Conservation (phyloP, 2,797 vertebrate species). For the Pelodytes ibericus region DNA sequence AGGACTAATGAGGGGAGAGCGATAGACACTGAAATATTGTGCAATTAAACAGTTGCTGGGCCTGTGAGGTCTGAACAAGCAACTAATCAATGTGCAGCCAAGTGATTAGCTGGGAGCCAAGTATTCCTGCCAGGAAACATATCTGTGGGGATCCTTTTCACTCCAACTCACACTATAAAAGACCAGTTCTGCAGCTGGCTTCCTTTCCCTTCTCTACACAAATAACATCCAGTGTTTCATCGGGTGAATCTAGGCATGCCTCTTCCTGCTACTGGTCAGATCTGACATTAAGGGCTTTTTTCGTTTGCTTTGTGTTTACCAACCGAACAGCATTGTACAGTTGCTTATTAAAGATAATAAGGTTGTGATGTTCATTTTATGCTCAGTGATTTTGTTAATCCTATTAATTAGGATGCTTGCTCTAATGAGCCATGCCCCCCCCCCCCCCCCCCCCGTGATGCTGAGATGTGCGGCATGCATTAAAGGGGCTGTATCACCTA, state of each 20-base stretch:
- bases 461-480: too few species aligned
- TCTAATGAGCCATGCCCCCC: too few species aligned
- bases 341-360: too few species aligned
- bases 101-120: constrained; percentile 43
- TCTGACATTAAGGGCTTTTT: background rate
- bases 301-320: background rate
- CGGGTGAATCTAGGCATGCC: background rate
- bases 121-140: constrained; percentile 34
- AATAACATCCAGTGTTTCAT: background rate
- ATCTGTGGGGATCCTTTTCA: constrained; percentile 32
- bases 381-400: too few species aligned
- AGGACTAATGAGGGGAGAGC: constrained; percentile 40
- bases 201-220: background rate
- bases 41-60: constrained; percentile 49
- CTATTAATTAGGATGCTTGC: too few species aligned
- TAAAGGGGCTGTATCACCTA: too few species aligned
- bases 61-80: constrained; percentile 38
- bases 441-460: too few species aligned
- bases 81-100: constrained; percentile 53
- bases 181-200: constrained; percentile 19
- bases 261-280: background rate
- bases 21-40: constrained; percentile 48
- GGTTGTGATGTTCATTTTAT: too few species aligned
- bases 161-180: constrained; percentile 12
- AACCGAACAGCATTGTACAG: background rate